Evolutionary conservation across 2,113 vertebrate species (phyloP), one percentile per base, ranked within the genome.

Genomic region (Vanacampus margaritifer): DNA sequence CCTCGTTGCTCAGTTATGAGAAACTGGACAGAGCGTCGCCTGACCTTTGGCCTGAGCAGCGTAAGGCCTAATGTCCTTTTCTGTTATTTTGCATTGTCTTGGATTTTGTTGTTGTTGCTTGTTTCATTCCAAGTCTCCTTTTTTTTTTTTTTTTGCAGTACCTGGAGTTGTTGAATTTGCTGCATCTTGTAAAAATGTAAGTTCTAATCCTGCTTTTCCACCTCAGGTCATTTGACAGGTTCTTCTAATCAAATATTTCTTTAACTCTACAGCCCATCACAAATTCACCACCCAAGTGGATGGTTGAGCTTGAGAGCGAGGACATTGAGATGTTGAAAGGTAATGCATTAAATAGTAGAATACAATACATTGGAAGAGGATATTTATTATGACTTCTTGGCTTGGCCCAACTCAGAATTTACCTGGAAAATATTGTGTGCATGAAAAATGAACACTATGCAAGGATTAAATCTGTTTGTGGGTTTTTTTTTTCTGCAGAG

Each of bases 311-410:
- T 69, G 97, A 98, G 85, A 95, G 92, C 48, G 97, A 98, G 75
- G 97, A 99, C 85, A 95, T 97, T 9, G 97, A 99, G 78, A 99
- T 99, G 96, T 88, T 99, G 70, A 98, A 96, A 92, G 97, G 96
- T 98, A 85, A 87, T 78, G 59, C 24, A 68, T 2, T 23, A 6
- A 6, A 7, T 12, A 41, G 11, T 41, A 41, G 39, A 41, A 41
- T 41, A 41, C 10, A 12, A 39, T 12, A 41, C 17, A 46, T 46
- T 46, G 45, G 6, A 46, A 46, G 17, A 46, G 45, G 45, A 46
- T 37, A 58, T 41, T 41, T 10, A 13, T 13, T 14, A 54, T 54
- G 23, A 54, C 8, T 51, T 51, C 9, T 10, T 51, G 48, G 21
- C 19, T 21, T 12, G 19, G 28, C 28, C 28, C 28, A 2, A 9